Base-by-base conservation (phyloP, 2,113 vertebrate genomes). In the Gila orcuttii region DNA sequence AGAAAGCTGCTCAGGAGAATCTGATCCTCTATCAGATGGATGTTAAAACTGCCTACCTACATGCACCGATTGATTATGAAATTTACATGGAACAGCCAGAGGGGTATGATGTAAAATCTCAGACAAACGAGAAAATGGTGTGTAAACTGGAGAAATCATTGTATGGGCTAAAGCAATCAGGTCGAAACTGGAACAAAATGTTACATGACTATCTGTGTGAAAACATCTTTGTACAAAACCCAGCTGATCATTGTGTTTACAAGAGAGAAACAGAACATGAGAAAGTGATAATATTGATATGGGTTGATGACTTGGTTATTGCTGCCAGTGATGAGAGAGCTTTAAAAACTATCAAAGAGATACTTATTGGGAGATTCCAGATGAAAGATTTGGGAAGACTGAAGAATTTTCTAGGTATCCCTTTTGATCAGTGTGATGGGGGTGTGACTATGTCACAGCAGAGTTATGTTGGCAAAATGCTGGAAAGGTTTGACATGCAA, bases 171-270 rank as follows among this genome's bases (percentile, higher is more conserved):
- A 89, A 84, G 52, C 88, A 86, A 60, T 89, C 84, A 64, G 86
- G 83, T 55, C 47, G 79, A 89, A 89, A 88, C 13, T 90, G 85
- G 85, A 88, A 88, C 23, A 69, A 55, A 55, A 62, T 90, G 83
- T 75, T 90, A 64, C 86, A 89, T 76, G 21, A 77, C 5, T 69
- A 84, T 45, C 28, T 90, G 25, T n/a, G 3, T 45, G 31, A 85
- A 10, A 85, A 89, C 31, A 50, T 31, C 1, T 89, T 86, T 75
- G 9, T 23, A 68, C 75, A 77, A 75, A 87, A 83, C 17, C 74
- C 21, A 74, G 83, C 79, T 11, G 84, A 88, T 31, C 69, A 82
- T 52, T 88, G 84, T 50, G 75, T 87, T 12, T 81, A 85, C 15
- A 55, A 25, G 23, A 85, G 25, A 84, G 60, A 71, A 42, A 86